Evolutionary conservation across 2,888 invertebrate genomes (phyloP).

Genomic region (Neocrepidodera transversa): DNA sequence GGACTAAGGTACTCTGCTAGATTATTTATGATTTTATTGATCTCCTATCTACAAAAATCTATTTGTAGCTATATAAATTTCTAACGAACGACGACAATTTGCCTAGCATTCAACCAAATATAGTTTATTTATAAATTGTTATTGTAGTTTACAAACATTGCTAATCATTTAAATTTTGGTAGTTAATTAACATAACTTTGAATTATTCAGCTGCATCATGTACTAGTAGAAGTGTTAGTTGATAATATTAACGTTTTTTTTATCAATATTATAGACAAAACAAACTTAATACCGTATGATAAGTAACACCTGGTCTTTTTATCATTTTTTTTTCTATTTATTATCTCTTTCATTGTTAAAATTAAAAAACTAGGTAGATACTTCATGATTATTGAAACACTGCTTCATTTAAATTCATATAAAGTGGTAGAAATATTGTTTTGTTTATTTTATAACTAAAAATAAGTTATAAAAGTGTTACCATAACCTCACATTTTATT

Average conservation of each 20-base stretch:
- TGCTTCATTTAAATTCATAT: too few relatives aligned
- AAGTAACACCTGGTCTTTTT: not conserved
- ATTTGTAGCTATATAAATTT: not conserved
- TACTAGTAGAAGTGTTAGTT: not conserved
- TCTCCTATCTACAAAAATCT: constrained; percentile 8
- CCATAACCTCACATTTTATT: too few relatives aligned
- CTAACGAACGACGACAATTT: not conserved
- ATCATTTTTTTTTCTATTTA: not conserved
- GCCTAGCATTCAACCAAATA: not conserved
- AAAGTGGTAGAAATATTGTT: too few relatives aligned
- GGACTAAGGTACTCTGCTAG: constrained; percentile 25
- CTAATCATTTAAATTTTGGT: too few relatives aligned
- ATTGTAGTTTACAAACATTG: too few relatives aligned
- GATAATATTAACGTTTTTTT: not conserved
- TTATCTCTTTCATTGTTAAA: constrained; percentile 2
- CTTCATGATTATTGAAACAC: too few relatives aligned
- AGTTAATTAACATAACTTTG: too few relatives aligned
- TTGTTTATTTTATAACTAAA: too few relatives aligned
- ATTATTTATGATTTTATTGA: constrained; percentile 34
- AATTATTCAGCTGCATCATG: not conserved
- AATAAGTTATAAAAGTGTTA: too few relatives aligned
- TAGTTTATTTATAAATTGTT: too few relatives aligned
- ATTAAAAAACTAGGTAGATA: not conserved
- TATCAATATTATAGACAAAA: not conserved
- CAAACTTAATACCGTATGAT: constrained; percentile 1